Conservation (phyloP, 2,888 invertebrate species). For the Drosophila meridionalis region DNA sequence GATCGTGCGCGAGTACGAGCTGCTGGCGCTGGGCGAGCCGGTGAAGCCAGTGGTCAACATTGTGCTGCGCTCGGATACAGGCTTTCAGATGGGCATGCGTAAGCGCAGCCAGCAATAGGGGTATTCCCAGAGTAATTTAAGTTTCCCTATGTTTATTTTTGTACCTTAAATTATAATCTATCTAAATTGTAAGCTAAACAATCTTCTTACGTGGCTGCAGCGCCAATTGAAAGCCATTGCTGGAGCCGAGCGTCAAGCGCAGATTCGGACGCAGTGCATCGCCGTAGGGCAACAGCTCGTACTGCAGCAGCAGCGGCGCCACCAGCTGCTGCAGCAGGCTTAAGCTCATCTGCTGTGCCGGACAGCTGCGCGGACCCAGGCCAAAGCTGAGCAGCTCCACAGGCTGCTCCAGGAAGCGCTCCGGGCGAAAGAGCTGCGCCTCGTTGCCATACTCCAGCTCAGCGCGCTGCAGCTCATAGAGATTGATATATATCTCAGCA, state of each 20-base stretch:
- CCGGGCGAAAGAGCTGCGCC: slow-evolving; percentile 52
- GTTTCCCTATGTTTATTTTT: background rate
- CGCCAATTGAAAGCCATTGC: slow-evolving; percentile 70
- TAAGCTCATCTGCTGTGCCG: slow-evolving; percentile 58
- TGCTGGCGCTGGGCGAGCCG: slow-evolving; percentile 71
- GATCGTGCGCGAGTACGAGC: slow-evolving; percentile 67
- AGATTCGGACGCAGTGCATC: slow-evolving; percentile 51
- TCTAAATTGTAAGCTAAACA: background rate
- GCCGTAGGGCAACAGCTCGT: slow-evolving; percentile 69
- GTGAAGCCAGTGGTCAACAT: slow-evolving; percentile 66
- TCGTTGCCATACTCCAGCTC: slow-evolving; percentile 33
- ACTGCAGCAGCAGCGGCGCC: slow-evolving; percentile 55
- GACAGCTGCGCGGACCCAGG: slow-evolving; percentile 68
- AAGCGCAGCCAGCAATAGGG: slow-evolving; percentile 12
- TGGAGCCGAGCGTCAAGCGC: slow-evolving; percentile 55
- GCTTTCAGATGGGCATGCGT: slow-evolving; percentile 74
- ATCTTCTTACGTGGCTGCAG: slow-evolving; percentile 35
- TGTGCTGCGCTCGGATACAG: slow-evolving; percentile 71
- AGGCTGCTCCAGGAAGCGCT: slow-evolving; percentile 50
- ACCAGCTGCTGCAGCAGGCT: slow-evolving; percentile 55
- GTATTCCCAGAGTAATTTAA: background rate
- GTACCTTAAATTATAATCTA: background rate
- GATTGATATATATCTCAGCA: slow-evolving; percentile 64
- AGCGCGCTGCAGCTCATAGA: slow-evolving; percentile 59
- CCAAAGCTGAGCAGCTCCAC: slow-evolving; percentile 53